Percentiles rank a stretch among this genome's conserved stretches.
phyloP scores from a whole-genome alignment of 2,113 vertebrate species.

The Engystomops pustulosus region DNA sequence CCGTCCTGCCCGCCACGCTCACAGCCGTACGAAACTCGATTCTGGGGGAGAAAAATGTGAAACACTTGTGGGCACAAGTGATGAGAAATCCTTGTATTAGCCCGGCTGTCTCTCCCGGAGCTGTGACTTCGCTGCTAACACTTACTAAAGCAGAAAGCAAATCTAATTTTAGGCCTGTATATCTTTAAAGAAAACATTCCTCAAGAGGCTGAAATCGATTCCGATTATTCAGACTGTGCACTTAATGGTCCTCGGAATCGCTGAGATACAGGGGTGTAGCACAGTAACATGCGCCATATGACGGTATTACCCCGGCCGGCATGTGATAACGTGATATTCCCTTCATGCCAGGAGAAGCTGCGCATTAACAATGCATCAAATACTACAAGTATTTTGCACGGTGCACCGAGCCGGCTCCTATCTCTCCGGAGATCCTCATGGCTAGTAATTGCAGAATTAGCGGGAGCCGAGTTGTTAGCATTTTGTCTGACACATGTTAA shows the following conservation, averaged over 20 bases:
- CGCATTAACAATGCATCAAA: slow-evolving; percentile 40
- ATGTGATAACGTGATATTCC: slow-evolving; percentile 45
- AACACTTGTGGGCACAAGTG: slow-evolving; percentile 46
- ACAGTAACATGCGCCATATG: neutral
- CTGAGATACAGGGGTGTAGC: no score
- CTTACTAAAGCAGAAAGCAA: slow-evolving; percentile 77
- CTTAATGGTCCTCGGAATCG: neutral
- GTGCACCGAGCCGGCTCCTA: neutral
- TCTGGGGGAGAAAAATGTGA: slow-evolving; percentile 19
- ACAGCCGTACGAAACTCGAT: slow-evolving; percentile 41
- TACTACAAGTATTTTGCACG: slow-evolving; percentile 18
- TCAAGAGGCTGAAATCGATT: slow-evolving; percentile 68
- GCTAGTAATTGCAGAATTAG: slow-evolving; percentile 44
- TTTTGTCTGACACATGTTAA: slow-evolving; percentile 47
- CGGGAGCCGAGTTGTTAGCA: slow-evolving; percentile 41
- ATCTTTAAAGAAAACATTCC: slow-evolving; percentile 70
- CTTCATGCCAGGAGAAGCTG: slow-evolving; percentile 25
- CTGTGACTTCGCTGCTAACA: slow-evolving; percentile 78
- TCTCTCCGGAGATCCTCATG: neutral
- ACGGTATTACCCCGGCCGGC: slow-evolving; percentile 6
- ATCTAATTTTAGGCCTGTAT: slow-evolving; percentile 72
- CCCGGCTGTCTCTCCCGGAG: slow-evolving; percentile 60
- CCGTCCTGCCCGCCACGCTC: slow-evolving; percentile 7
- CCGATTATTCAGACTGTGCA: slow-evolving; percentile 61
- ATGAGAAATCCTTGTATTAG: slow-evolving; percentile 32